Evolutionary conservation across 2,113 vertebrate genomes (phyloP), one percentile per base, ranked within the genome.

Genomic region (Entelurus aequoreus): DNA sequence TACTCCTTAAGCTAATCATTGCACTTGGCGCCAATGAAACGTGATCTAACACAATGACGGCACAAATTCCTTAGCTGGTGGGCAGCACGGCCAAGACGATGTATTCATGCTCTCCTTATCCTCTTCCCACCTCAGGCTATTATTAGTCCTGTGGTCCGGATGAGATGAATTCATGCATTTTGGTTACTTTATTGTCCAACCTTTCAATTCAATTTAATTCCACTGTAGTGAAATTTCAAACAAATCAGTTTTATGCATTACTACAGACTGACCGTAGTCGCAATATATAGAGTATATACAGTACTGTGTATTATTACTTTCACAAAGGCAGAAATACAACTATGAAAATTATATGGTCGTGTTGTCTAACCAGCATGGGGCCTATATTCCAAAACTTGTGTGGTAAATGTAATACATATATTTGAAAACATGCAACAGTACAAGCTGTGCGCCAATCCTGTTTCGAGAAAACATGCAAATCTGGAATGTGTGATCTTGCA

Each of bases 91-190:
- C 42, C 42, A 46, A 80, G 76, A 72, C 72, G 75, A 82, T 67
- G 74, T 60, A 62, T 80, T 78, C 66, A 19, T 68, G 72, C 69
- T 54, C 55, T 60, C 76, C 75, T 79, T 77, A 80, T 88, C 83
- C 77, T 65, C 64, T 46, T 80, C 73, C 64, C 11, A 21, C 65
- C 49, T 59, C 4, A 16, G 76, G 76, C 66, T 68, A 49, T 75
- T 80, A 88, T 88, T 84, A 80, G 85, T 89, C 86, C 82, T 81
- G 68, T 66, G 66, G 71, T 74, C 71, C 61, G 59, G 64, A 71
- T 72, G 66, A 69, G 71, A 72, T 76, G 75, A 81, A 88, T 80
- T 77, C 77, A 80, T 83, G 66, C 78, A 52, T 84, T 83, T 77
- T 79, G 83, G 87, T 86, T 80, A 76, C 75, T 42, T 42, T 42